Evolutionary conservation across 2,113 vertebrate genomes (phyloP), one percentile per base, ranked within the genome.

Genomic region (Eubucco bourcierii): DNA sequence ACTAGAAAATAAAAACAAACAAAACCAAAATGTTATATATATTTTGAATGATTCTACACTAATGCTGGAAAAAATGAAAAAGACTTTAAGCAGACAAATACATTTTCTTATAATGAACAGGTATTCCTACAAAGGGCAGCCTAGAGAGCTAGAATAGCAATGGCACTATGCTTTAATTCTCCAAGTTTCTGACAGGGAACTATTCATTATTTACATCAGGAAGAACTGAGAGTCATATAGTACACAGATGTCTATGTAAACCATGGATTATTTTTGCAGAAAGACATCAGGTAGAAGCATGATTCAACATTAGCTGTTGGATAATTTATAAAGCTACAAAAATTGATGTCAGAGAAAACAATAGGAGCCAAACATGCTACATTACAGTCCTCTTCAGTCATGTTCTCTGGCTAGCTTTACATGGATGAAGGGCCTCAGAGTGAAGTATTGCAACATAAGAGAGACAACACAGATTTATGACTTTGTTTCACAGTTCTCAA

Each of bases 291-390:
- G 56, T 78, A 74, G 52, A 86, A 80, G 18, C 31, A 56, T 44
- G 28, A 80, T 83, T 86, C n/a, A 55, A 14, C 5, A 58, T 84
- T 68, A 61, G 31, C 20, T 83, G 33, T 50, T 84, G 44, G 37
- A 71, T 90, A 52, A 79, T 46, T 90, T 95, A 84, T 50, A 85
- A 90, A 84, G 47, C 66, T 60, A 79, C 46, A 80, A 85, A 93
- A 95, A 71, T 37, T 15, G 47, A 23, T 20, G 15, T 61, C 64
- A 68, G 66, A 34, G 37, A 74, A 85, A 92, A 83, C 44, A 77
- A 76, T 24, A 67, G 37, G n/a, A 90, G 44, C 5, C 16, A 90
- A 80, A 37, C 20, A 28, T 41, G 77, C 24, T 65, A 81, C 85
- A 37, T 58, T 95, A 60, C 9, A 79, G 33, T 41, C 19, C n/a